Evolutionary conservation across 2,113 vertebrate species (phyloP).

Genomic region (Blennius ocellaris): DNA sequence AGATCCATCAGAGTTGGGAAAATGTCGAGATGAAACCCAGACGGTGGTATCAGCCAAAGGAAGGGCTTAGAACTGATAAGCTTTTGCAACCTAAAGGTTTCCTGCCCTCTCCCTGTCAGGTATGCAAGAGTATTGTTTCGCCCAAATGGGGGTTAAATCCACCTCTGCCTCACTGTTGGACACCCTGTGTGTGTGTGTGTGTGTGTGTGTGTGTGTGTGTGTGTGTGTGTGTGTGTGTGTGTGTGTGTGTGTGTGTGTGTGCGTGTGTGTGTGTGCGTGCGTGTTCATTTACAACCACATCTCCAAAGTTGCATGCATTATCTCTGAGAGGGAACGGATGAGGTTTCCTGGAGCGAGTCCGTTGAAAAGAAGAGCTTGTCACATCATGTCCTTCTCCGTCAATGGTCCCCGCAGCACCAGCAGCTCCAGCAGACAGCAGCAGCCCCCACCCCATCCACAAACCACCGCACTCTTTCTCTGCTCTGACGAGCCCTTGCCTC

Average conservation of each 20-base stretch:
- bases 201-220: constrained; percentile 2
- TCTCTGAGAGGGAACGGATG: constrained; percentile 48
- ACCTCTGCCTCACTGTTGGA: constrained; percentile 48
- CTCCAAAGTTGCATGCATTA: constrained; percentile 45
- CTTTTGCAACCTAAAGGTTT: constrained; percentile 21
- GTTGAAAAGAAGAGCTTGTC: constrained; percentile 39
- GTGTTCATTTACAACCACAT: not conserved
- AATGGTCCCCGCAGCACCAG: constrained; percentile 15
- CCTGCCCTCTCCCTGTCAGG: constrained; percentile 18
- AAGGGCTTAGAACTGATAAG: constrained; percentile 34
- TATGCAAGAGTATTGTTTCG: constrained; percentile 42
- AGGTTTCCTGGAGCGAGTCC: constrained; percentile 46
- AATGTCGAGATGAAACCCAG: constrained; percentile 40
- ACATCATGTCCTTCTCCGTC: constrained; percentile 52
- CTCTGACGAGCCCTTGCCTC: constrained; percentile 20
- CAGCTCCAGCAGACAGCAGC: constrained; percentile 27
- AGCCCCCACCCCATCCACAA: constrained; percentile 4
- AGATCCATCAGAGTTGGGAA: not conserved
- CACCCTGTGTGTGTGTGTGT: constrained; percentile 14
- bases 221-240: constrained; percentile 10
- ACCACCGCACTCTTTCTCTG: constrained; percentile 24
- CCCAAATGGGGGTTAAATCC: constrained; percentile 44
- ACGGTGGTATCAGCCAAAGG: constrained; percentile 22
- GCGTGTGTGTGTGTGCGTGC: too few relatives aligned
- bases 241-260: constrained; percentile 1